Percentiles rank a stretch among this genome's conserved stretches.
Conservation (phyloP, 2,113 vertebrate genomes). For the Puntigrus tetrazona region DNA sequence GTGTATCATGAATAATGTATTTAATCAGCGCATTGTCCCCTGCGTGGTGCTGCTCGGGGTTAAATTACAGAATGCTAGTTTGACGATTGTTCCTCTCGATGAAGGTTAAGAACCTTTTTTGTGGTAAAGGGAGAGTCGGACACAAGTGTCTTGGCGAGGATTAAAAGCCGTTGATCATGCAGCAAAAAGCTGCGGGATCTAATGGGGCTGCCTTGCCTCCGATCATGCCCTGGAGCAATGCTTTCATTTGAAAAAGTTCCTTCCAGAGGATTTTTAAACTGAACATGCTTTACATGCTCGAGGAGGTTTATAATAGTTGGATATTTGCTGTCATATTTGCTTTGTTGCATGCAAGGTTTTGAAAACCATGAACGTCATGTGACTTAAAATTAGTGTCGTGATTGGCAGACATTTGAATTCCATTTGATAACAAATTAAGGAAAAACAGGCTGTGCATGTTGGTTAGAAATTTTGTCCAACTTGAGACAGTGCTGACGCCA, state of each 20-base stretch:
- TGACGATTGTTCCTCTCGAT: not conserved
- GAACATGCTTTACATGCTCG: not conserved
- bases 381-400: too few relatives aligned
- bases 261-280: not conserved
- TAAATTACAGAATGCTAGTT: conserved; percentile 26
- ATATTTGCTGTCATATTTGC: not conserved
- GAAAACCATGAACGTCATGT: not conserved
- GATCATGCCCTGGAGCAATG: not conserved
- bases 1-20: conserved; percentile 50
- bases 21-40: conserved; percentile 53
- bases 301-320: not conserved
- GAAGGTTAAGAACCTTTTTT: not conserved
- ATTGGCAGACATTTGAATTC: not conserved
- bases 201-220: not conserved
- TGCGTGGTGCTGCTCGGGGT: conserved; percentile 6
- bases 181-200: not conserved
- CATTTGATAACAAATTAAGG: not conserved
- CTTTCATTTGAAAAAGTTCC: not conserved
- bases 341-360: not conserved
- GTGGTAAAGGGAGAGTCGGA: not conserved
- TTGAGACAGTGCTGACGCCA: not conserved
- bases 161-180: conserved; percentile 5
- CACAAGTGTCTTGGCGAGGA: not conserved
- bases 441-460: not conserved
- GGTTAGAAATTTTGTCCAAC: not conserved